Conservation (phyloP, 2,113 vertebrate genomes). For the Vulpes ferrilata region DNA sequence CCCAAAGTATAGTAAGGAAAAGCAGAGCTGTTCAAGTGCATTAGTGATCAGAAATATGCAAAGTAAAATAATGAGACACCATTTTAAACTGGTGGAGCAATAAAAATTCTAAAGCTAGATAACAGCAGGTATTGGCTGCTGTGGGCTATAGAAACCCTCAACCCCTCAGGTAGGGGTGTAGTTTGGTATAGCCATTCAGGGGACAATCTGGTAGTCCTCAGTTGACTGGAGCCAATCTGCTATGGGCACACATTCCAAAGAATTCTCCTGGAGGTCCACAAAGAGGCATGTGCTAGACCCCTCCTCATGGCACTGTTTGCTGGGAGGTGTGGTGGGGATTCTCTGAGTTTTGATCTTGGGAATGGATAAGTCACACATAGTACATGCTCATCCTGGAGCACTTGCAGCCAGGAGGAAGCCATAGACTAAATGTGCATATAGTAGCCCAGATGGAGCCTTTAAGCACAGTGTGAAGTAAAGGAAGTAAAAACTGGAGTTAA, state of each 20-base stretch:
- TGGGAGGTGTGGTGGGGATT: not conserved
- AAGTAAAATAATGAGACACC: not conserved
- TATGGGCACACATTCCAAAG: not conserved
- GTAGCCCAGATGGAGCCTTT: not conserved
- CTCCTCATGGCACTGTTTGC: not conserved
- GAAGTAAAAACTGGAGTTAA: not conserved
- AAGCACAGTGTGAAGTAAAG: not conserved
- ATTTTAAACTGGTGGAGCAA: not conserved
- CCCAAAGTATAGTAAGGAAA: not conserved
- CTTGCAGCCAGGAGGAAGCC: not conserved
- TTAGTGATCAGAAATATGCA: not conserved
- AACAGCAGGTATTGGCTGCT: no score
- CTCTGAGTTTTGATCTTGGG: not conserved
- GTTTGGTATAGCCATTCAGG: not conserved
- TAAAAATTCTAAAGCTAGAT: not conserved
- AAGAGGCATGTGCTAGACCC: not conserved
- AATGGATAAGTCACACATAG: not conserved
- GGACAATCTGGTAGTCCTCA: fast-evolving
- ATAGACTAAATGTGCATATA: fast-evolving
- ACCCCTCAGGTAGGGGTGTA: fast-evolving
- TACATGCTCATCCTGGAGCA: not conserved
- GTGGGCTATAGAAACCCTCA: fast-evolving
- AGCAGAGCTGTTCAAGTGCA: not conserved
- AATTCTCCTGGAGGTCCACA: not conserved
- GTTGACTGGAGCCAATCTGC: not conserved